A percentile compares a stretch with the other conserved stretches of the same genome.
Conservation (phyloP, 2,888 invertebrate species). For the Perdita meconis region DNA sequence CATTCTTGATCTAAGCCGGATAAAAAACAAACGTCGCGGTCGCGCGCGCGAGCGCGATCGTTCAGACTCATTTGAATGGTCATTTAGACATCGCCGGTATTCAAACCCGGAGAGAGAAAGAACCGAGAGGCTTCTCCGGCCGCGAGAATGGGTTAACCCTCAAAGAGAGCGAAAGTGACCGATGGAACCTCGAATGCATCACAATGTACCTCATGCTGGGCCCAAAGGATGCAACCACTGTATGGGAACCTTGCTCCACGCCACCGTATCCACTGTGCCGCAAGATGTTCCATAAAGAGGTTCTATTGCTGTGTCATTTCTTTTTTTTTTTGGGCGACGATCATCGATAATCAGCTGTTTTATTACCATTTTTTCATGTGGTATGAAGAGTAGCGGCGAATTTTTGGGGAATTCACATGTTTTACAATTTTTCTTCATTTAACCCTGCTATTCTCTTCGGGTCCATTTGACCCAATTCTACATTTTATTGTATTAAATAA, state of each 20-base stretch:
- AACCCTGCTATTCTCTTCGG: too few relatives aligned
- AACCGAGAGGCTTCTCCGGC: constrained; percentile 9
- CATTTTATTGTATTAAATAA: too few relatives aligned
- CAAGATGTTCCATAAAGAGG: constrained; percentile 1
- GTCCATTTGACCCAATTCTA: too few relatives aligned
- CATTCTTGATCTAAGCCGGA: constrained; percentile 54
- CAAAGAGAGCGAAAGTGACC: constrained; percentile 60
- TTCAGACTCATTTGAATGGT: constrained; percentile 63
- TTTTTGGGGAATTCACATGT: too few relatives aligned
- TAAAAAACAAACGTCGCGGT: constrained; percentile 64
- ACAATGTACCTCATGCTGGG: constrained; percentile 55
- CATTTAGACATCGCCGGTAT: constrained; percentile 60
- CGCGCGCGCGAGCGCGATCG: constrained; percentile 29
- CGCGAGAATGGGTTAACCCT: constrained; percentile 55
- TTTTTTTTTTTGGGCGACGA: constrained; percentile 6
- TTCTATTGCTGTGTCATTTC: constrained; percentile 13
- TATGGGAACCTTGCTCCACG: constrained; percentile 24
- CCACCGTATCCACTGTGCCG: constrained; percentile 9
- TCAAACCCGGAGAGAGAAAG: constrained; percentile 37
- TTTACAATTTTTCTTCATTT: too few relatives aligned
- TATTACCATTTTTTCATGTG: too few relatives aligned
- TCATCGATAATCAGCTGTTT: not conserved
- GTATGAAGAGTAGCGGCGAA: too few relatives aligned
- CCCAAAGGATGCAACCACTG: constrained; percentile 51
- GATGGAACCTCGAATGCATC: constrained; percentile 52